Conservation (phyloP, 2,888 invertebrate genomes). For the Stenchaetothrips biformis region DNA sequence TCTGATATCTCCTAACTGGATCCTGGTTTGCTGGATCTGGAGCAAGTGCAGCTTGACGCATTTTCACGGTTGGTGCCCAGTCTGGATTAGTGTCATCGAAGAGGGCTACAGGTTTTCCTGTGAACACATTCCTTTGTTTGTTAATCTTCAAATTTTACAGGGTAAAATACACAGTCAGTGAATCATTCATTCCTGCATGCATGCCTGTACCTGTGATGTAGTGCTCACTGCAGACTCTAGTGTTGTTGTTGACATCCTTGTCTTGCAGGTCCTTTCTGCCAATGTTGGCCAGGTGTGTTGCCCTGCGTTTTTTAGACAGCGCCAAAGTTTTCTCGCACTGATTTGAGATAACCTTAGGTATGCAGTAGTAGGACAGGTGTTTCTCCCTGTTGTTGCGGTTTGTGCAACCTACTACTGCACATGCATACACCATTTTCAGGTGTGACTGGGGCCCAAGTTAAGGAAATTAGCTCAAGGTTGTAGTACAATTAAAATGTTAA, state of each 20-base stretch:
- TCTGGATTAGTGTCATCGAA: not conserved
- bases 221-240: not conserved
- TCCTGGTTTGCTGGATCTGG: not conserved
- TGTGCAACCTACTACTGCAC: constrained; percentile 26
- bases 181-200: not conserved
- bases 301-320: not conserved
- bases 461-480: not conserved
- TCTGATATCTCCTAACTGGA: not conserved
- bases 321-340: not conserved
- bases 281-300: not conserved
- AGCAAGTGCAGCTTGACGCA: not conserved
- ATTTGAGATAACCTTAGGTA: not conserved
- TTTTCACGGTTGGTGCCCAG: not conserved
- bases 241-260: not conserved
- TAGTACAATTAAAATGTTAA: too few relatives aligned
- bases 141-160: not conserved
- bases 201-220: not conserved
- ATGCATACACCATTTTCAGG: not conserved
- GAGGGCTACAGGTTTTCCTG: not conserved
- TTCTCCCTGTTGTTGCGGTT: constrained; percentile 22
- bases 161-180: not conserved
- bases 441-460: not conserved
- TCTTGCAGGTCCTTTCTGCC: not conserved
- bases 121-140: not conserved
- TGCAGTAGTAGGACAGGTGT: constrained; percentile 18